phyloP scores from a whole-genome alignment of 2,113 vertebrate genomes.

The Lampris incognitus region DNA sequence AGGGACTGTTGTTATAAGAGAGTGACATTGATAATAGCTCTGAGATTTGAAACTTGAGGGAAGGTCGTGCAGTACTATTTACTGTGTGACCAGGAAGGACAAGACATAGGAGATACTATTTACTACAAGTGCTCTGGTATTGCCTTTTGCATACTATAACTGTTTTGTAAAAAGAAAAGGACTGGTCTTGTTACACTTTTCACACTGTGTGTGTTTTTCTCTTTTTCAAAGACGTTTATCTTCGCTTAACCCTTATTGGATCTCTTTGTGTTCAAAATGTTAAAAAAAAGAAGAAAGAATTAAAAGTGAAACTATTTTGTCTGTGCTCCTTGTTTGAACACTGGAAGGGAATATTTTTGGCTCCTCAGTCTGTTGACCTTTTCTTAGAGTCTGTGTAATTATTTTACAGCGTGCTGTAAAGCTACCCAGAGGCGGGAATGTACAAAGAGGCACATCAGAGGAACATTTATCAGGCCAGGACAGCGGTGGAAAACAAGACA shows the following conservation, averaged over 20 bases:
- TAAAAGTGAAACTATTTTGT: conserved; percentile 3
- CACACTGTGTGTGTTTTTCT: conserved; percentile 94
- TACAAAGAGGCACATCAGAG: too few relatives aligned
- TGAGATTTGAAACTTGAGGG: neutral
- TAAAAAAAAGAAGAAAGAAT: conserved; percentile 55
- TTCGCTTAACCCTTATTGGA: conserved; percentile 80
- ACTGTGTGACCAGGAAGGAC: conserved; percentile 82
- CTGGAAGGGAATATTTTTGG: neutral
- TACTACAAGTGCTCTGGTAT: conserved; percentile 90
- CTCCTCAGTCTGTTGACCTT: neutral
- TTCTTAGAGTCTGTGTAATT: too few relatives aligned
- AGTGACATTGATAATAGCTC: too few relatives aligned
- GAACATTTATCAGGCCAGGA: too few relatives aligned
- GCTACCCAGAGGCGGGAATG: too few relatives aligned
- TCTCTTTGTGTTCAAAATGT: conserved; percentile 82
- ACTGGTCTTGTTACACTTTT: conserved; percentile 88
- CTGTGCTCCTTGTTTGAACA: conserved; percentile 42
- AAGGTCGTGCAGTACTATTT: conserved; percentile 73
- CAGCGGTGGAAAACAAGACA: neutral
- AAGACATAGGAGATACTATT: conserved; percentile 87
- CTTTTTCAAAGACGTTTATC: conserved; percentile 88
- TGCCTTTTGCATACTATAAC: conserved; percentile 89
- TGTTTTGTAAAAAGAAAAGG: conserved; percentile 85
- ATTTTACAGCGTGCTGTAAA: too few relatives aligned
- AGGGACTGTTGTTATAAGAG: neutral